These are phyloP conservation scores for Macrobrachium nipponense DNA, from an alignment of 1,140 invertebrate genomes.

Conservation along the genomic window DNA sequence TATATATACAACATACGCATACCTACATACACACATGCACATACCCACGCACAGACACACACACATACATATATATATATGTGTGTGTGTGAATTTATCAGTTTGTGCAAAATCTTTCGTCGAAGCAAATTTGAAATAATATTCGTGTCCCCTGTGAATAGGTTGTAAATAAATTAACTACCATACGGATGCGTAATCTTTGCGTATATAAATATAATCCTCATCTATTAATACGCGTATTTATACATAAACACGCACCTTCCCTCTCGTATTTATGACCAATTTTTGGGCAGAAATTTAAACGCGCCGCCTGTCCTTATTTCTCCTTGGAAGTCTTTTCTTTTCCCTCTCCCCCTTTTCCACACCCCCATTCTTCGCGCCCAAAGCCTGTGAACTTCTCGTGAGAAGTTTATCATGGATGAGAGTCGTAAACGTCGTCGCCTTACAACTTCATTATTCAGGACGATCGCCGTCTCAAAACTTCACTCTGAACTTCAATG, in stretches of 20 bases:
- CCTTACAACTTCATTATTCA: slow-evolving; percentile 48
- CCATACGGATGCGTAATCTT: no score
- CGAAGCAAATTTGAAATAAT: no score
- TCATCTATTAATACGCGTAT: neutral
- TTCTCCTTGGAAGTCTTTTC: no score
- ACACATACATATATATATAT: neutral
- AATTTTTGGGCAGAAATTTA: no score
- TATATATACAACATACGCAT: neutral
- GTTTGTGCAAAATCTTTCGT: no score
- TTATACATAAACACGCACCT: no score
- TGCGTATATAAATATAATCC: neutral
- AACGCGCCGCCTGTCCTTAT: no score
- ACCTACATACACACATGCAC: neutral
- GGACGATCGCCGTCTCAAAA: neutral
- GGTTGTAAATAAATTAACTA: no score
- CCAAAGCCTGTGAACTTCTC: neutral
- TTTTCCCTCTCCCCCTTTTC: no score
- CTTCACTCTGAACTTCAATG: no score
- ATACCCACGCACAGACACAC: neutral
- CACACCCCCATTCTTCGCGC: neutral
- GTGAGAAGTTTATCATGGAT: slow-evolving; percentile 38
- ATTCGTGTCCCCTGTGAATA: no score
- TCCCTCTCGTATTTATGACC: no score
- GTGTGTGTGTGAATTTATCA: neutral
- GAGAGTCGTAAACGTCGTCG: slow-evolving; percentile 21